Base-by-base conservation (phyloP, 2,888 invertebrate genomes). In the Platycheirus albimanus region DNA sequence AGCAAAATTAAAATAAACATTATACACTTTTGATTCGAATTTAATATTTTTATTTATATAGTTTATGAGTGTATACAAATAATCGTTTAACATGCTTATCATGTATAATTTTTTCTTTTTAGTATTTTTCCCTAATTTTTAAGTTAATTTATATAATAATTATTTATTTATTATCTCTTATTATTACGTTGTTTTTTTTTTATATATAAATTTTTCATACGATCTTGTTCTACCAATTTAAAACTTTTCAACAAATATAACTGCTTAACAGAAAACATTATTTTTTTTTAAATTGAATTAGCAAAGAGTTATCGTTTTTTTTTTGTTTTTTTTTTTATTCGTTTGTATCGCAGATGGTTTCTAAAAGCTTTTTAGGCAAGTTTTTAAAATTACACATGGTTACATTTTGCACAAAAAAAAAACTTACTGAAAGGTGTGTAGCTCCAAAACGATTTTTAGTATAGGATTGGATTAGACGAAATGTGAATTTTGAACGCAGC, bases 11-110 rank as follows among this genome's bases (percentile, higher is more conserved):
- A n/a, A n/a, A n/a, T n/a, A n/a, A n/a, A n/a, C n/a, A n/a, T n/a
- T n/a, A n/a, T 24, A 24, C 24, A 24, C 0, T 19, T 15, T 15
- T 36, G 3, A 20, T 20, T 54, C 54, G 33, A 33, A 24, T 52
- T 36, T 43, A 64, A 43, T 52, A 47, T 49, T 61, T 56, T 47
- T 66, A 58, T 70, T 63, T 74, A 56, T 70, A 79, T 74, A 66
- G 41, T 76, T 71, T 47, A 76, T 71, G 33, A 76, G 76, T 81
- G 80, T 81, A 76, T 81, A 81, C 76, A 81, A 81, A 81, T 81
- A 81, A 76, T 76, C 64, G 70, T 58, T 54, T 33, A 33, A 33
- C 30, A 33, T 33, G 8, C 8, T 33, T 33, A 8, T 8, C 30
- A 33, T 33, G 30, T 3, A 6, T 6, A 33, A 33, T 33, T 33